Percentiles rank a stretch among this genome's conserved stretches.
phyloP scores from a whole-genome alignment of 2,797 vertebrate species.

The Acropternis orthonyx region DNA sequence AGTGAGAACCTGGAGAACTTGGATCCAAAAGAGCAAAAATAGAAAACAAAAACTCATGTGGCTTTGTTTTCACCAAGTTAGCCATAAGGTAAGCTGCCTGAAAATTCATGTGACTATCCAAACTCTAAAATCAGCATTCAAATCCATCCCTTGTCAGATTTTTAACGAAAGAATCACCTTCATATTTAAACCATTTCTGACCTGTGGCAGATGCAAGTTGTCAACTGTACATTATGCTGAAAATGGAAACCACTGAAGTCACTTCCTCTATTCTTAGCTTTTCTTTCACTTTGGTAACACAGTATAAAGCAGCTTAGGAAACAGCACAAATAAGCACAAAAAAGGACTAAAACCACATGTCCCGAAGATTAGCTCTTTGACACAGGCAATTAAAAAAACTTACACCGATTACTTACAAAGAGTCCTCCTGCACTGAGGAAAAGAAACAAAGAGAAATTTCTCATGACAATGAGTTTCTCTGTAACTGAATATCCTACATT shows the following conservation, averaged over 20 bases:
- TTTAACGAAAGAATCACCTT: neutral
- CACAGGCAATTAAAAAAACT: neutral
- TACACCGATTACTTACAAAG: neutral
- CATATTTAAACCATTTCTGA: neutral
- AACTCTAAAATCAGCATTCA: neutral
- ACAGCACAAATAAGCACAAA: neutral
- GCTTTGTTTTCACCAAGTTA: neutral
- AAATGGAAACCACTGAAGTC: slow-evolving; percentile 19
- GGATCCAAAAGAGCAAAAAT: neutral
- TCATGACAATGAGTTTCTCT: neutral
- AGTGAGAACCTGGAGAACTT: neutral
- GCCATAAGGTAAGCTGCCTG: neutral
- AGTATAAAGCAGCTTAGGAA: neutral
- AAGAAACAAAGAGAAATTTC: neutral
- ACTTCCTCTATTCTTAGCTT: slow-evolving; percentile 27
- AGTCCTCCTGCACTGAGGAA: neutral
- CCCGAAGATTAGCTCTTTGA: neutral
- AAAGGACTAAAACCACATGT: neutral
- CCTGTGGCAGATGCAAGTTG: neutral
- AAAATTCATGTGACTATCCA: neutral
- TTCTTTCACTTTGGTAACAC: neutral
- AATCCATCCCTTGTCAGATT: neutral
- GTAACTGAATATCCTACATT: neutral
- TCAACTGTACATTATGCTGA: neutral
- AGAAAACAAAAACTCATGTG: neutral